Evolutionary conservation across 1,140 invertebrate genomes (phyloP).

Genomic region (Heliconius hewitsoni): DNA sequence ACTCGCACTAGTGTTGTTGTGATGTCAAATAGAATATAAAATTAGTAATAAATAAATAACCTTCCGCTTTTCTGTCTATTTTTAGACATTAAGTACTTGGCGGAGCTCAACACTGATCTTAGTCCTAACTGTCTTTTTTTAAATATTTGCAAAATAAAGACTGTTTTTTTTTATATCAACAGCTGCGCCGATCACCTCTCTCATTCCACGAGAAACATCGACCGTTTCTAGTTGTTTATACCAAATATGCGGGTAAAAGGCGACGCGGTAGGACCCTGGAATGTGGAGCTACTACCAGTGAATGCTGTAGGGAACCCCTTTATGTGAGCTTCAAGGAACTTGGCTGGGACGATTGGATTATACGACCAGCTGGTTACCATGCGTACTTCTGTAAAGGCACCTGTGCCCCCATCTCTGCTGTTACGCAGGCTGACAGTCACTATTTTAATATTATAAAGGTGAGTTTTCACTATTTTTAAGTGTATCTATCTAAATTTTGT

Average conservation of each 20-base stretch:
- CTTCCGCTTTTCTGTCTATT: no score
- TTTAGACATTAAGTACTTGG: no score
- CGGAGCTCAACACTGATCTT: no score
- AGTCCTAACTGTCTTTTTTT: no score
- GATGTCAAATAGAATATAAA: no score
- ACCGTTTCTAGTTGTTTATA: conserved; percentile 88
- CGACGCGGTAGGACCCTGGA: conserved; percentile 86
- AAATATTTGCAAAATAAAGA: not conserved
- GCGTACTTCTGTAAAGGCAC: conserved; percentile 93
- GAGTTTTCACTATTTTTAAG: conserved; percentile 49
- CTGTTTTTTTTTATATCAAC: conserved; percentile 37
- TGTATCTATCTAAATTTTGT: not conserved
- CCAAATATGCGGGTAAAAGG: conserved; percentile 82
- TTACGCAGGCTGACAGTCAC: conserved; percentile 84
- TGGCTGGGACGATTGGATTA: conserved; percentile 94
- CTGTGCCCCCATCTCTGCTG: conserved; percentile 86
- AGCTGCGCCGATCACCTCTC: conserved; percentile 82
- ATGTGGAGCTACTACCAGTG: conserved; percentile 85
- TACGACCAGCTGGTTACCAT: conserved; percentile 89
- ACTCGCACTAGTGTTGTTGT: no score
- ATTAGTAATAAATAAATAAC: no score
- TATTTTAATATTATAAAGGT: conserved; percentile 89
- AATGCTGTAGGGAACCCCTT: conserved; percentile 91
- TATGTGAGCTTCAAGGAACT: conserved; percentile 91
- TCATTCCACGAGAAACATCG: conserved; percentile 84